Evolutionary conservation across 2,113 vertebrate genomes (phyloP), one percentile per base, ranked within the genome.

Genomic region (Eurypyga helias): DNA sequence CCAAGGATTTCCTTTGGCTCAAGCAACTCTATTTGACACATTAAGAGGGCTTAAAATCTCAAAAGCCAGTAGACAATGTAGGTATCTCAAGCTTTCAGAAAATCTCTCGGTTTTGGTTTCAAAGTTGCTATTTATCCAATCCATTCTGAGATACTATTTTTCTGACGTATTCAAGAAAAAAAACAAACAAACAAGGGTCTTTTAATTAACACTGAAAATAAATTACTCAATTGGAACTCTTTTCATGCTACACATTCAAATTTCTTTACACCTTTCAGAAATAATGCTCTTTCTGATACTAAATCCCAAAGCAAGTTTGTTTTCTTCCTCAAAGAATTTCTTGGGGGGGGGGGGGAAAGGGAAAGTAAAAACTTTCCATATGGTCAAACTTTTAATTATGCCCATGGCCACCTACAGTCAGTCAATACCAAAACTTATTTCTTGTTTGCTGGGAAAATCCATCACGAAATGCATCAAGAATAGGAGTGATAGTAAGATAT

Each of bases 391-490:
- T 95, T 23, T 70, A 92, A 88, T 79, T 94, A 82, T 61, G 83
- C 54, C 75, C 73, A 62, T 14, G 41, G 80, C 64, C 49, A 94
- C 11, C 49, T 41, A 93, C 20, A 95, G 26, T 46, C 58, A 72
- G 62, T 91, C 71, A 95, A 84, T 58, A 90, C 29, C 60, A 95
- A 95, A 88, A 90, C 46, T 90, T 10, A 54, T 43, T 94, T 95
- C 46, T 70, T 92, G 25, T 71, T 96, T 72, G 86, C 9, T 71
- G 57, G 94, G 36, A 95, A 92, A 96, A n/a, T n/a, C n/a, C n/a
- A n/a, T n/a, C n/a, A n/a, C n/a, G 36, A 95, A 92, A 96, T 93
- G 36, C 65, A 87, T 75, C 69, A 96, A 90, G 65, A 91, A 26
- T 52, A 70, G 79, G 45, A 84, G 13, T 33, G 46, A 38, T 4